Base-by-base conservation (phyloP, 2,113 vertebrate genomes). In the Hylia prasina region DNA sequence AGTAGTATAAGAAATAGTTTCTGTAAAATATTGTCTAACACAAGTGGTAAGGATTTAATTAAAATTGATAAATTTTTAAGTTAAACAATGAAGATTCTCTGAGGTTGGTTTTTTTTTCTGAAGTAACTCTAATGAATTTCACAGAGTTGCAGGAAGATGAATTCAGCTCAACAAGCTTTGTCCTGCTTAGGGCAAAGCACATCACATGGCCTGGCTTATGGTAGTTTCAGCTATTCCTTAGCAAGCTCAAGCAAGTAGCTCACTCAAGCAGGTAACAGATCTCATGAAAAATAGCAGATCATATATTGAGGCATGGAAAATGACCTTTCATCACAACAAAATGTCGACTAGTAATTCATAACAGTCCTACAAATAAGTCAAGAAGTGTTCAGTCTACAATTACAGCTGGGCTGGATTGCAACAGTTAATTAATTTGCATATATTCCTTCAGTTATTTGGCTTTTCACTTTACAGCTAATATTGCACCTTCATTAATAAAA, bases 201-300 rank as follows among this genome's bases (percentile, higher is more conserved):
- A 51, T 73, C 63, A 21, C 51, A 33, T 77, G 68, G 40, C 42
- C 54, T 93, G 68, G 70, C 60, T 94, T 75, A 68, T 22, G 15
- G 60, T 81, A 86, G 76, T 75, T 96, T 93, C 22, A 95, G 19
- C 93, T 96, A 30, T 95, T 90, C 73, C 75, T 83, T 66, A 87
- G 80, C 96, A 95, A 94, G 89, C 79, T 87, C 84, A 97, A 96
- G 50, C n/a, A 73, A 88, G 73, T 88, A 80, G 87, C 56, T 87
- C 69, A 75, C 68, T 91, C 35, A 91, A 78, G 64, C 61, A 96
- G 60, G 47, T 94, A 89, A 90, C 31, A 90, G 81, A 94, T 87
- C 85, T 91, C 51, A 16, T 91, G 83, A 87, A 92, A 95, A 94
- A 79, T 81, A 94, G 79, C 76, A 93, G 66, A 79, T 95, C 60